Conservation (phyloP, 2,888 invertebrate species). For the Nudaria mundana region DNA sequence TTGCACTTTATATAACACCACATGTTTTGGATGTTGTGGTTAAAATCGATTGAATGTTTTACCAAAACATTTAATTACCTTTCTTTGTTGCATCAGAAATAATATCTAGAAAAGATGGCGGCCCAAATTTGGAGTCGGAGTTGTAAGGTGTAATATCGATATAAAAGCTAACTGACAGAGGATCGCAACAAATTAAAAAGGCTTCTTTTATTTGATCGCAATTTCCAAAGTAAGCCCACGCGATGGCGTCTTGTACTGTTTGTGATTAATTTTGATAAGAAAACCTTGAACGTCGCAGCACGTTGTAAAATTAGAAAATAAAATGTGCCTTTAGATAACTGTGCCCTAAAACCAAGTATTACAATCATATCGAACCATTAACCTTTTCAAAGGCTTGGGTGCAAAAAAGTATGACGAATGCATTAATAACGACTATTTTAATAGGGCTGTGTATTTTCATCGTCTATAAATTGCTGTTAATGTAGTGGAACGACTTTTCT, state of each 20-base stretch:
- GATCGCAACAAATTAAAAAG: constrained; percentile 46
- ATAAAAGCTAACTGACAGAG: constrained; percentile 42
- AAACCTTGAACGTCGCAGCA: constrained; percentile 1
- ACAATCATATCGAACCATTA: constrained; percentile 47
- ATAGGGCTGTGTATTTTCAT: constrained; percentile 54
- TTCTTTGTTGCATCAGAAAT: no score
- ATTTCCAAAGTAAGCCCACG: constrained; percentile 46
- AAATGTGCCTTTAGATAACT: constrained; percentile 4
- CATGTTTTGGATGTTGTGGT: background rate
- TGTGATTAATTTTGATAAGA: constrained; percentile 24
- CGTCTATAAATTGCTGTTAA: constrained; percentile 51
- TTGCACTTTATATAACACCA: constrained; percentile 18
- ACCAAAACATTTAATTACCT: background rate
- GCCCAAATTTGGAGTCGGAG: constrained; percentile 33
- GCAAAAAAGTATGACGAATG: constrained; percentile 51
- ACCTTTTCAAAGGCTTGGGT: constrained; percentile 46
- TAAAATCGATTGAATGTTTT: constrained; percentile 1
- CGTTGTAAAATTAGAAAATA: background rate
- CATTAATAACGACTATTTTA: constrained; percentile 52
- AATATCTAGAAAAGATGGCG: constrained; percentile 19
- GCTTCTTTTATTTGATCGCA: constrained; percentile 40
- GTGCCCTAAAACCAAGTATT: constrained; percentile 35
- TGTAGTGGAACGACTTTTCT: constrained; percentile 40
- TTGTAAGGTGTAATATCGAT: constrained; percentile 37
- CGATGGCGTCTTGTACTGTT: constrained; percentile 32